A percentile compares a stretch with the other conserved stretches of the same genome.
Evolutionary conservation across 2,888 invertebrate species (phyloP).

Genomic region (Drosophila histrio): DNA sequence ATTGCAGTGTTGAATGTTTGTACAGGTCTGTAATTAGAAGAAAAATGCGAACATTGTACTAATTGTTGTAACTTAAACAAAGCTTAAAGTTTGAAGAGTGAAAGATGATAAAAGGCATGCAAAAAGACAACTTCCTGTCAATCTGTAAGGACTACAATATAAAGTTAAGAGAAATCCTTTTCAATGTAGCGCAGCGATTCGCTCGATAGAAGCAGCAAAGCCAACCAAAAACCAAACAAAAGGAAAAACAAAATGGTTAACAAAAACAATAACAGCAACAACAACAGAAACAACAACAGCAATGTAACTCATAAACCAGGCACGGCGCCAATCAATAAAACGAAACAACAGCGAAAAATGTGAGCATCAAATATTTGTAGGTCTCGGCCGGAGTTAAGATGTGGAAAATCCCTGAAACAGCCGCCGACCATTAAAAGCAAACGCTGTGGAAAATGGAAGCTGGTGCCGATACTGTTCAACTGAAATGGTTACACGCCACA

Average conservation of each 20-base stretch:
- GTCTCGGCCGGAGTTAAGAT: slow-evolving; percentile 75
- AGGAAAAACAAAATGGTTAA: slow-evolving; percentile 31
- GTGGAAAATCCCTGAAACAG: slow-evolving; percentile 73
- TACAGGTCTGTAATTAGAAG: not conserved
- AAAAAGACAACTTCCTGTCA: slow-evolving; percentile 27
- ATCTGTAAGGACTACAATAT: slow-evolving; percentile 46
- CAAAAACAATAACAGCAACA: slow-evolving; percentile 17
- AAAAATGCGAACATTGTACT: slow-evolving; percentile 11
- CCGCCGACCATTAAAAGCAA: slow-evolving; percentile 74
- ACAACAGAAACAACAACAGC: not conserved
- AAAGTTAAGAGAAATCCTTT: slow-evolving; percentile 65
- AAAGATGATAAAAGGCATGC: slow-evolving; percentile 1
- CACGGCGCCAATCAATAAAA: slow-evolving; percentile 77
- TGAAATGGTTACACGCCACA: slow-evolving; percentile 33
- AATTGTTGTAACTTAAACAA: slow-evolving; percentile 31
- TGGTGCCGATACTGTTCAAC: slow-evolving; percentile 25
- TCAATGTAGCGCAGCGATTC: slow-evolving; percentile 57
- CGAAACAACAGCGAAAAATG: slow-evolving; percentile 59
- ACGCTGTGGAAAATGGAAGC: slow-evolving; percentile 73
- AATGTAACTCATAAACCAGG: slow-evolving; percentile 64
- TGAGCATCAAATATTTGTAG: slow-evolving; percentile 78
- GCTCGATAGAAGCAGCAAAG: slow-evolving; percentile 47
- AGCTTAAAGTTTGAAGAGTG: not conserved
- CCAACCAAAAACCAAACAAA: slow-evolving; percentile 20
- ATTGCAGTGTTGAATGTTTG: slow-evolving; percentile 10